A percentile compares a stretch with the other conserved stretches of the same genome.
Evolutionary conservation across 2,888 invertebrate genomes (phyloP).

Genomic region (Aricia artaxerxes): DNA sequence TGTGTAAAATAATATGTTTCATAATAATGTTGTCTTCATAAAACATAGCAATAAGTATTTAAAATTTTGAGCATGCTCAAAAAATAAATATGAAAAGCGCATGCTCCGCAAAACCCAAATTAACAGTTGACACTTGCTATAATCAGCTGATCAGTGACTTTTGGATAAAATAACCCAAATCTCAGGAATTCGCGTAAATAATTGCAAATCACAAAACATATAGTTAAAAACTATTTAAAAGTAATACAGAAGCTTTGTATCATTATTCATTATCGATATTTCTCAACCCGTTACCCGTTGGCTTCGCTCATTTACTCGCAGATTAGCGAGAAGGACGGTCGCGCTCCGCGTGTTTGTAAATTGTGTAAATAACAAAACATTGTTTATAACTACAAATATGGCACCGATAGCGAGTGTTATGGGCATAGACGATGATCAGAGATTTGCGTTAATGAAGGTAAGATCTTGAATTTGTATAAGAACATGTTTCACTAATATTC

Average conservation of each 20-base stretch:
- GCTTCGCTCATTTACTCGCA: constrained; percentile 20
- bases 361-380: constrained; percentile 13
- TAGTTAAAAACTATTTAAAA: not conserved
- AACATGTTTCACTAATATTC: not conserved
- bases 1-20: no score
- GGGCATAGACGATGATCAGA: constrained; percentile 86
- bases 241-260: not conserved
- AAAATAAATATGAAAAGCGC: not conserved
- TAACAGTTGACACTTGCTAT: not conserved
- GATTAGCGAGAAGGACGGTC: not conserved
- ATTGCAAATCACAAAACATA: not conserved
- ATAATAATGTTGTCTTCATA: no score
- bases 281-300: not conserved
- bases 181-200: not conserved
- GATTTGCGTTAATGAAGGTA: constrained; percentile 90
- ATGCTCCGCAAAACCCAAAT: not conserved
- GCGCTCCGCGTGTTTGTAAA: not conserved
- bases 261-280: not conserved
- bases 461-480: constrained; percentile 35
- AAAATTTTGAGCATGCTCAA: not conserved
- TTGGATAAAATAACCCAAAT: not conserved
- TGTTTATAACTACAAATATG: constrained; percentile 42
- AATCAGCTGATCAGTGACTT: not conserved
- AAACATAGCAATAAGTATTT: not conserved
- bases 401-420: constrained; percentile 72